Evolutionary conservation across 2,888 invertebrate species (phyloP).

Genomic region (Aquatica leii): DNA sequence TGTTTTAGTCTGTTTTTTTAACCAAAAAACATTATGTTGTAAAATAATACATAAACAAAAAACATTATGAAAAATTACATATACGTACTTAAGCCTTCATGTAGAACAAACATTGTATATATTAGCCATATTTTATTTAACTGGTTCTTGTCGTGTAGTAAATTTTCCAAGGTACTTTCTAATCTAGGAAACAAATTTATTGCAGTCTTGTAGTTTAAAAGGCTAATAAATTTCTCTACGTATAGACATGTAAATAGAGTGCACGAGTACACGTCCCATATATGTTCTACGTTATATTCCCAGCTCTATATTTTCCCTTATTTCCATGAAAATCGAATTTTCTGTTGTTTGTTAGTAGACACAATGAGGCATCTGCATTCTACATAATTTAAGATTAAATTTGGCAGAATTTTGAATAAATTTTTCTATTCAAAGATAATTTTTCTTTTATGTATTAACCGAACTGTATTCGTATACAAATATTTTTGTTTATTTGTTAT

Average conservation of each 20-base stretch:
- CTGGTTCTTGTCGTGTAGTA: slow-evolving; percentile 47
- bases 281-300: slow-evolving; percentile 23
- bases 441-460: too few species aligned
- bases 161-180: slow-evolving; percentile 55
- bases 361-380: slow-evolving; percentile 35
- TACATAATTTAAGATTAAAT: slow-evolving; percentile 25
- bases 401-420: not conserved
- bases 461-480: too few species aligned
- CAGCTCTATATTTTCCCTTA: slow-evolving; percentile 40
- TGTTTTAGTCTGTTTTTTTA: too few species aligned
- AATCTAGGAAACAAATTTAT: slow-evolving; percentile 56
- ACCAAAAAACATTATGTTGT: too few species aligned
- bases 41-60: slow-evolving; percentile 7
- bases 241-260: slow-evolving; percentile 55
- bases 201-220: slow-evolving; percentile 42
- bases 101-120: slow-evolving; percentile 31
- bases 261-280: slow-evolving; percentile 41
- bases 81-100: slow-evolving; percentile 20
- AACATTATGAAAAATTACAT: slow-evolving; percentile 28
- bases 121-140: slow-evolving; percentile 34
- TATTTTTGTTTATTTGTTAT: too few species aligned
- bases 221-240: slow-evolving; percentile 46
- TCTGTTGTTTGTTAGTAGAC: slow-evolving; percentile 36
- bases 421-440: not conserved
- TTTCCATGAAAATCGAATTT: slow-evolving; percentile 46